A percentile compares a stretch with the other conserved stretches of the same genome.
Evolutionary conservation across 1,140 invertebrate species (phyloP).

Genomic region (Brachionus sp.): DNA sequence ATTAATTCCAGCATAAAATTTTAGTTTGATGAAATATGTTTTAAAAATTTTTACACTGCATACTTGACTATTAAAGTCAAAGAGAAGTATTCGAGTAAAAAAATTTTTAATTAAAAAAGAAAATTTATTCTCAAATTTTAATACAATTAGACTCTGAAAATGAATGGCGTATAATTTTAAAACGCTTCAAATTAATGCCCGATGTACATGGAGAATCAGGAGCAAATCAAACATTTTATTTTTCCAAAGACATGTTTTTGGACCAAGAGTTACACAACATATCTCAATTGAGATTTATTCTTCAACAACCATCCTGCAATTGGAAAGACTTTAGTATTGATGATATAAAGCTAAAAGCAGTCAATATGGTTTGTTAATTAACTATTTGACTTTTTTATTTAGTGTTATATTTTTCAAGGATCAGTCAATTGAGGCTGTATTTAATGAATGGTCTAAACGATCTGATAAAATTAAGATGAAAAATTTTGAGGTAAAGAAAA

Average conservation of each 20-base stretch:
- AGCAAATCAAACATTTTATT: background rate
- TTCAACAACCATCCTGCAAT: constrained; percentile 62
- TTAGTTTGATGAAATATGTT: constrained; percentile 21
- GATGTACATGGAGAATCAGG: constrained; percentile 27
- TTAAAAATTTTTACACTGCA: constrained; percentile 35
- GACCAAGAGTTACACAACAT: constrained; percentile 49
- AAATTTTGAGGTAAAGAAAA: background rate
- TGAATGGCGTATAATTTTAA: constrained; percentile 1
- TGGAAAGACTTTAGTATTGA: constrained; percentile 63
- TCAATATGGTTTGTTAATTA: background rate
- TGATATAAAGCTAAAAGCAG: constrained; percentile 56
- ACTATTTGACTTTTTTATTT: background rate
- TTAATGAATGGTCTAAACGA: background rate
- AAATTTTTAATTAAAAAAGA: background rate
- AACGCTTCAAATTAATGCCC: constrained; percentile 28
- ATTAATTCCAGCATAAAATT: background rate
- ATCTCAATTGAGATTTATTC: constrained; percentile 58
- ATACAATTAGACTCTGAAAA: background rate
- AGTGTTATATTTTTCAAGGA: background rate
- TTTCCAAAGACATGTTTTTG: constrained; percentile 4
- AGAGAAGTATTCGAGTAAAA: constrained; percentile 21
- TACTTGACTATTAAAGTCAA: constrained; percentile 32
- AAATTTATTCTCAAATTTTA: background rate
- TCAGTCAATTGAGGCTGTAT: background rate
- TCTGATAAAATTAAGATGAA: constrained; percentile 3